These are phyloP conservation scores for Acrossocheilus wenchowensis DNA, from an alignment of 2,797 vertebrate genomes.

Conservation along the genomic window DNA sequence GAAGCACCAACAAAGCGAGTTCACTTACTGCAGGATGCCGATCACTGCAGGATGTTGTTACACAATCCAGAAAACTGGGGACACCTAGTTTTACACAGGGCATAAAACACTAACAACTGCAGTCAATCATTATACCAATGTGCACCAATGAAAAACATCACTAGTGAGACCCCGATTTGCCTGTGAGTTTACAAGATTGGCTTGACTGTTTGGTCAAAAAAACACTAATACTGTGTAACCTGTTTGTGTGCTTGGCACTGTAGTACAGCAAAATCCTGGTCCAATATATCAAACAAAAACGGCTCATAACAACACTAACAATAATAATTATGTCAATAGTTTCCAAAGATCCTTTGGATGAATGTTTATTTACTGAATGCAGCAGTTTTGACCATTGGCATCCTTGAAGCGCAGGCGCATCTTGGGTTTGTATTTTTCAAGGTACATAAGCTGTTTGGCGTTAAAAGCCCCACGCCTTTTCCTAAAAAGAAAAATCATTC, in stretches of 20 bases:
- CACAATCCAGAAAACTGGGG: conserved; percentile 23
- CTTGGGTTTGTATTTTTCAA: conserved; percentile 97
- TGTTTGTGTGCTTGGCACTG: conserved; percentile 57
- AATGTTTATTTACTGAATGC: conserved; percentile 80
- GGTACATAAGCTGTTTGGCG: conserved; percentile 96
- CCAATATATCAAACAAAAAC: conserved; percentile 63
- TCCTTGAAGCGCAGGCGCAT: conserved; percentile 94
- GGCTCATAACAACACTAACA: conserved; percentile 43
- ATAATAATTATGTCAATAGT: conserved; percentile 63
- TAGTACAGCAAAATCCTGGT: conserved; percentile 31
- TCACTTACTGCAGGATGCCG: conserved; percentile 29
- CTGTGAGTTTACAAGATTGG: conserved; percentile 30
- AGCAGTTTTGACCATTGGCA: conserved; percentile 90
- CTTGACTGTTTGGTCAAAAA: conserved; percentile 2
- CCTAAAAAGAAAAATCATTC: conserved; percentile 71
- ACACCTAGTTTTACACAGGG: conserved; percentile 33
- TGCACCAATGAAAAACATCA: conserved; percentile 37
- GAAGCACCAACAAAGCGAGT: conserved; percentile 18
- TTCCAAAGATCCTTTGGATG: conserved; percentile 41
- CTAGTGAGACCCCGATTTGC: conserved; percentile 14
- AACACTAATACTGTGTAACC: conserved; percentile 25
- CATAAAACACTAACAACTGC: conserved; percentile 34
- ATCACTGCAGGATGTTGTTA: conserved; percentile 22
- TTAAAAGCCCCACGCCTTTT: conserved; percentile 97
- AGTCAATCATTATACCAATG: conserved; percentile 33